Evolutionary conservation across 1,140 invertebrate species (phyloP).

Genomic region (Drosophila kohkoa): DNA sequence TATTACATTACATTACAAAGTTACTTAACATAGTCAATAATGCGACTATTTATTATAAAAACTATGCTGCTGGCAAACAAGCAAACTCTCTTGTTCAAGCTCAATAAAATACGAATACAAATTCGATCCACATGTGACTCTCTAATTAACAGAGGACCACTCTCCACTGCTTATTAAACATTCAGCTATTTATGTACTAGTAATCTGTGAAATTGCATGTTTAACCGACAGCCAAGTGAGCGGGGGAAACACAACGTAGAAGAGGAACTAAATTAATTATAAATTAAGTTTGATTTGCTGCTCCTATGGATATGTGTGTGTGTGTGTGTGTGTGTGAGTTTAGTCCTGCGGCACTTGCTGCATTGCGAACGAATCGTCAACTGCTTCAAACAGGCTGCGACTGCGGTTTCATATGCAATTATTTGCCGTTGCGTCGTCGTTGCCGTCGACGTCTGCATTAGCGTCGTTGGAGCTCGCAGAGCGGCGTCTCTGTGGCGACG

Average conservation of each 20-base stretch:
- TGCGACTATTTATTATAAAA: too few relatives aligned
- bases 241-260: background rate
- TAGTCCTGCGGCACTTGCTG: conserved; percentile 43
- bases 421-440: conserved; percentile 58
- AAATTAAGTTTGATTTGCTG: conserved; percentile 68
- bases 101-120: background rate
- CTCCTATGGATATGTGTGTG: conserved; percentile 13
- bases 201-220: conserved; percentile 13
- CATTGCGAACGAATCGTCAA: conserved; percentile 61
- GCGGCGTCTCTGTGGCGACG: conserved; percentile 14
- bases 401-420: conserved; percentile 82
- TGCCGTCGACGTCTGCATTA: conserved; percentile 14
- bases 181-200: conserved; percentile 11
- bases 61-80: too few relatives aligned
- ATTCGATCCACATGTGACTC: background rate
- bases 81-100: too few relatives aligned
- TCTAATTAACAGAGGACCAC: background rate
- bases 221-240: background rate
- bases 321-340: conserved; percentile 23
- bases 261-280: conserved; percentile 70
- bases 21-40: too few relatives aligned
- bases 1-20: too few relatives aligned
- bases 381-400: conserved; percentile 65
- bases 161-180: background rate
- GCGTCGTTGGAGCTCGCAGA: background rate